Percentiles rank a stretch among this genome's conserved stretches.
These are phyloP conservation scores for Stegophylla sp. DNA, from an alignment of 2,888 invertebrate species.

Conservation along the genomic window DNA sequence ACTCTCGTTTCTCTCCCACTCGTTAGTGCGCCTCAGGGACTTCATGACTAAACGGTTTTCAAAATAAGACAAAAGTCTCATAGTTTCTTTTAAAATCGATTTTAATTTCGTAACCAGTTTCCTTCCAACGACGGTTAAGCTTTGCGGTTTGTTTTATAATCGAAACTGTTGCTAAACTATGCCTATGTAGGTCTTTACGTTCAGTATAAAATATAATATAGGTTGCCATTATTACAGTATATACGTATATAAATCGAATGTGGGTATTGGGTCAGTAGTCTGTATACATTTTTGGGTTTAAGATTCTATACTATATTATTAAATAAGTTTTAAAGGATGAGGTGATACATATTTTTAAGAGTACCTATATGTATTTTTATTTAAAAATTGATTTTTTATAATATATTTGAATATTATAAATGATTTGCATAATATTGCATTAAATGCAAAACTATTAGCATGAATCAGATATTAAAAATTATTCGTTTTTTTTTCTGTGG, in stretches of 20 bases:
- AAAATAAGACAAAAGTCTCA: constrained; percentile 11
- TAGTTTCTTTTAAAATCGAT: constrained; percentile 40
- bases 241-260: no score
- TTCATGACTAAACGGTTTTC: constrained; percentile 35
- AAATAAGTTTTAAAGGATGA: no score
- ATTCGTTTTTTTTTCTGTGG: neutral
- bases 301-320: no score
- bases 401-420: neutral
- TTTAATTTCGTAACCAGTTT: constrained; percentile 41
- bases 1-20: neutral
- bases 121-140: neutral
- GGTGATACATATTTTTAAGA: no score
- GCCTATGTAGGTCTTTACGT: no score
- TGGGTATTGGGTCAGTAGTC: no score
- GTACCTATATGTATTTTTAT: neutral
- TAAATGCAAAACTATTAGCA: neutral
- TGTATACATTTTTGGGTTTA: no score
- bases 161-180: neutral
- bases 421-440: neutral
- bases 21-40: constrained; percentile 5
- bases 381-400: neutral
- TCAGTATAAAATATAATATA: no score
- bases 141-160: constrained; percentile 26
- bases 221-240: no score
- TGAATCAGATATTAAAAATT: neutral